Conservation (phyloP, 2,797 vertebrate genomes). For the Cottoperca gobio region DNA sequence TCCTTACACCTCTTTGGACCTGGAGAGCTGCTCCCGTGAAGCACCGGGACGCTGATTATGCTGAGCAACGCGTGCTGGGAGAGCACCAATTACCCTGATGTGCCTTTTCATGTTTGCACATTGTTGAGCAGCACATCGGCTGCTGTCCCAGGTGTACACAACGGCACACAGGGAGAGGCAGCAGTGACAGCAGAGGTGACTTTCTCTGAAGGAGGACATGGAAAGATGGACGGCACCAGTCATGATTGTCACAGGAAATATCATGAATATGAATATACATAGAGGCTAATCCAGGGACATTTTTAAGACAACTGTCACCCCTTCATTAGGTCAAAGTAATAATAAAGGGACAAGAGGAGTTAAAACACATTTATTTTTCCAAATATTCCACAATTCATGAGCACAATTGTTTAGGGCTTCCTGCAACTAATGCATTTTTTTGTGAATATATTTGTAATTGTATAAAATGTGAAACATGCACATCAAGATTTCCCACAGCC, state of each 20-base stretch:
- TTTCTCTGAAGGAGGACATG: slow-evolving; percentile 30
- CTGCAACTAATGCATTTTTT: not conserved
- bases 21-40: slow-evolving; percentile 47
- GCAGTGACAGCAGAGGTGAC: slow-evolving; percentile 52
- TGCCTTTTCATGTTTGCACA: slow-evolving; percentile 76
- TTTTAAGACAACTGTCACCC: not conserved
- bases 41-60: slow-evolving; percentile 65
- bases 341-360: not conserved
- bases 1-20: slow-evolving; percentile 41
- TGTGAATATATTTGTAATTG: not conserved
- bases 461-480: not conserved
- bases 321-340: not conserved
- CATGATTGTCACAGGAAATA: slow-evolving; percentile 29
- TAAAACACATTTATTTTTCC: not conserved
- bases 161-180: slow-evolving; percentile 21
- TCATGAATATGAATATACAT: slow-evolving; percentile 48
- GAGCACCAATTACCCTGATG: slow-evolving; percentile 74
- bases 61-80: slow-evolving; percentile 64
- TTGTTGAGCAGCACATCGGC: slow-evolving; percentile 61
- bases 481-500: not conserved
- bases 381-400: not conserved
- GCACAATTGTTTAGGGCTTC: not conserved
- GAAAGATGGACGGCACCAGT: slow-evolving; percentile 23
- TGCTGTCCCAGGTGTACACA: slow-evolving; percentile 46
- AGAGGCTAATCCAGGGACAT: not conserved